These are phyloP conservation scores for Acrossocheilus fasciatus DNA, from an alignment of 2,797 vertebrate species.

Conservation along the genomic window DNA sequence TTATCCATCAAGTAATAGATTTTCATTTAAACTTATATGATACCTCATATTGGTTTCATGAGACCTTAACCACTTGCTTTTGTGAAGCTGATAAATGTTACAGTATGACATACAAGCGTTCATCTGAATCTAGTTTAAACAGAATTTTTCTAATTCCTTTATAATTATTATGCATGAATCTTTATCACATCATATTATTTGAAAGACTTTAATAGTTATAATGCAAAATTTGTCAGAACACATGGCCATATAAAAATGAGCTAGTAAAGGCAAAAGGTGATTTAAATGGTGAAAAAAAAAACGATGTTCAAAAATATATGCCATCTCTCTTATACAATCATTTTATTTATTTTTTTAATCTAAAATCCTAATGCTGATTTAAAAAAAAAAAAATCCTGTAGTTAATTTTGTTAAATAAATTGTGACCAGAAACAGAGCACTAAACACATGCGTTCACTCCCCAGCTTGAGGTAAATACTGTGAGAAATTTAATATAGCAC, in stretches of 20 bases:
- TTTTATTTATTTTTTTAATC: not conserved
- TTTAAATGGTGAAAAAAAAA: not conserved
- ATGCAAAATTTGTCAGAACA: not conserved
- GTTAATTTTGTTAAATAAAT: not conserved
- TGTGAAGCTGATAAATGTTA: not conserved
- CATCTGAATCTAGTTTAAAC: not conserved
- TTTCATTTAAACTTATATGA: not conserved
- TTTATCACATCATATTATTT: not conserved
- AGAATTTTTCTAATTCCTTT: not conserved
- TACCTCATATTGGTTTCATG: not conserved
- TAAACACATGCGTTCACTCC: not conserved
- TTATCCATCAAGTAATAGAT: slow-evolving; percentile 2
- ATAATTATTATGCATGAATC: not conserved
- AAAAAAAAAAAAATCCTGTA: not conserved
- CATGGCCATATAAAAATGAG: not conserved
- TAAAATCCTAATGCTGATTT: not conserved
- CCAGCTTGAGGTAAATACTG: not conserved
- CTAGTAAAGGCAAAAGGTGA: not conserved
- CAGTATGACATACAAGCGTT: not conserved
- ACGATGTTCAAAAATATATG: not conserved
- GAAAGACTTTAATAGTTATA: not conserved
- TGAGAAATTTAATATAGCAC: not conserved
- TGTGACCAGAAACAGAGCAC: not conserved
- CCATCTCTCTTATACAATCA: not conserved
- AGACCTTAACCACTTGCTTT: not conserved